Base-by-base conservation (phyloP, 2,113 vertebrate species). In the Microcebus murinus region DNA sequence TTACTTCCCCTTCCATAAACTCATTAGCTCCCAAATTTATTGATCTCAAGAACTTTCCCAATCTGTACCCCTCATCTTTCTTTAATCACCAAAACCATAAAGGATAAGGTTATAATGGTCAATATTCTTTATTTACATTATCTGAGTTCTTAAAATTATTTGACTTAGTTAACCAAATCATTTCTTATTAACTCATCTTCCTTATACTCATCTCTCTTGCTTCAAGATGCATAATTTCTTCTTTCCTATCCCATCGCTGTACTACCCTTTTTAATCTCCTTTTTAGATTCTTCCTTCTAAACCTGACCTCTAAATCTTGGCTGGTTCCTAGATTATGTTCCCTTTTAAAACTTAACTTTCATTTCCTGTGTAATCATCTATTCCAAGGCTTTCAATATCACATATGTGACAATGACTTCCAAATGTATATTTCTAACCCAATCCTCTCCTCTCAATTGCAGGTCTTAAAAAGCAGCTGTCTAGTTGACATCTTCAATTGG, bases 351-450 rank as follows among this genome's bases (percentile, higher is more conserved):
- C 18, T 79, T 59, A 85, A 45, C 11, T 90, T 95, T 94, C 12
- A 92, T 93, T 93, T 97, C 29, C 70, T 77, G 17, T 70, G 52
- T 70, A 50, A 93, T 96, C 27, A 92, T 97, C 82, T 94, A 34
- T 81, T 94, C 67, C 4, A 77, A 65, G 17, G 8, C 48, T 96
- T 97, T 97, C 89, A 96, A 95, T 91, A 91, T 1, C 13, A 70
- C 17, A 52, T 86, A 74, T 65, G 36, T 92, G 65, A 48, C 50
- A 92, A 34, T 96, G 45, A 90, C 29, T 96, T 48, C 34, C 36
- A 92, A 94, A 81, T 85, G 29, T 50, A 25, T 81, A 73, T 94
- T 94, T 90, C 84, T 92, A 90, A 93, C 34, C 61, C 31, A 76
- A 39, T 91, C 34, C 13, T 86, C 29, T 94, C 17, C 63, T 89